Conservation (phyloP, 2,113 vertebrate genomes). For the Podarcis muralis region DNA sequence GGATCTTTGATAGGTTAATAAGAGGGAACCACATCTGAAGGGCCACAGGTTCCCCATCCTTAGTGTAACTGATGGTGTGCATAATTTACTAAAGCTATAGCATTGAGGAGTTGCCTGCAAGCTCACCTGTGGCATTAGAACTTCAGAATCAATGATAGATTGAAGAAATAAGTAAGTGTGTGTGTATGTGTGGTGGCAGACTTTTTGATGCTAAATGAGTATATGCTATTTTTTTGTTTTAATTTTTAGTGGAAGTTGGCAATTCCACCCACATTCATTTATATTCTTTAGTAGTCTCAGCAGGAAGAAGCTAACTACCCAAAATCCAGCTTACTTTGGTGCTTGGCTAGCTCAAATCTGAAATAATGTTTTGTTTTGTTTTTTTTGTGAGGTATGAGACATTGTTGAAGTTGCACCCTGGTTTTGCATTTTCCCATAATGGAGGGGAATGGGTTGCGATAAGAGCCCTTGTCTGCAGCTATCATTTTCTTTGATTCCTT, state of each 20-base stretch:
- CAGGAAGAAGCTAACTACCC: not conserved
- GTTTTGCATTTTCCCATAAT: not conserved
- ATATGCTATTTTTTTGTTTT: not conserved
- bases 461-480: not conserved
- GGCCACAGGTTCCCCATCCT: no score
- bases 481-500: slow-evolving; percentile 3
- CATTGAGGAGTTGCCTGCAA: no score
- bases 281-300: not conserved
- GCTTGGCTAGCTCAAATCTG: not conserved
- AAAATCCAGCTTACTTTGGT: not conserved
- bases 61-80: no score
- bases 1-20: no score
- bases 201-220: not conserved
- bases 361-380: not conserved
- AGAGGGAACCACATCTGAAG: no score
- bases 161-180: not conserved
- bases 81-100: no score
- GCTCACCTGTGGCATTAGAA: not conserved
- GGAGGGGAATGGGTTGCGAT: not conserved
- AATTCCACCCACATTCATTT: not conserved
- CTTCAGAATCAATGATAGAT: not conserved
- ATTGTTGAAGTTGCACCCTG: not conserved
- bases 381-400: not conserved
- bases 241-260: not conserved
- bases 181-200: not conserved